phyloP scores from a whole-genome alignment of 1,140 invertebrate species.

The Apis cerana region DNA sequence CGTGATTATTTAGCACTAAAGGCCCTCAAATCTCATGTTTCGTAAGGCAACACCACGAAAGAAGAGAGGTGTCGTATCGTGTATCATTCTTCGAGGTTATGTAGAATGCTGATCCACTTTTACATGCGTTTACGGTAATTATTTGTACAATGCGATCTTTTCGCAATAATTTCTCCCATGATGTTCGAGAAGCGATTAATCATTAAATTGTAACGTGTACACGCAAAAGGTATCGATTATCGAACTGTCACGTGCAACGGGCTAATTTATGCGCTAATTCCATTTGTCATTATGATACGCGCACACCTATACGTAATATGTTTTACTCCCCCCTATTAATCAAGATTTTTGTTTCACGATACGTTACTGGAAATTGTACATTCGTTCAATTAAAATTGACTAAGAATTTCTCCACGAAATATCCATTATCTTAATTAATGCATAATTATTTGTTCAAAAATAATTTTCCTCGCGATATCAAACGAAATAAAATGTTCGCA shows the following conservation, averaged over 20 bases:
- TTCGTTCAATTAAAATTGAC: no score
- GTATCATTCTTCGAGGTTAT: constrained; percentile 36
- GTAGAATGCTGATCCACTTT: constrained; percentile 20
- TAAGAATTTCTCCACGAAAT: no score
- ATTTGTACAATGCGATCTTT: neutral
- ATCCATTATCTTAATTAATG: no score
- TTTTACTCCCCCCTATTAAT: no score
- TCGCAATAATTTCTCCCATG: neutral
- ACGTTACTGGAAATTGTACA: no score
- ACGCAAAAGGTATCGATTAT: constrained; percentile 34
- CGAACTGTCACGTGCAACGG: neutral
- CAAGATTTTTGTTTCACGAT: no score
- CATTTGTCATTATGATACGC: constrained; percentile 34
- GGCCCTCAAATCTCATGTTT: constrained; percentile 32
- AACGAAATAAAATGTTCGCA: no score
- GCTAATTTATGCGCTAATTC: constrained; percentile 29
- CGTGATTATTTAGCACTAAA: constrained; percentile 15
- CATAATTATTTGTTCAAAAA: no score
- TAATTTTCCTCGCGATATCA: no score
- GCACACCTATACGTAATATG: neutral
- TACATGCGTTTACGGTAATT: neutral
- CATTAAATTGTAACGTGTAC: no score
- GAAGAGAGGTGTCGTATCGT: constrained; percentile 22
- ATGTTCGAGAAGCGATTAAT: neutral
- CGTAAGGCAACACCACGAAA: constrained; percentile 43